Percentiles rank a stretch among this genome's conserved stretches.
phyloP scores from a whole-genome alignment of 2,888 invertebrate species.

The Rhaphigaster nebulosa region DNA sequence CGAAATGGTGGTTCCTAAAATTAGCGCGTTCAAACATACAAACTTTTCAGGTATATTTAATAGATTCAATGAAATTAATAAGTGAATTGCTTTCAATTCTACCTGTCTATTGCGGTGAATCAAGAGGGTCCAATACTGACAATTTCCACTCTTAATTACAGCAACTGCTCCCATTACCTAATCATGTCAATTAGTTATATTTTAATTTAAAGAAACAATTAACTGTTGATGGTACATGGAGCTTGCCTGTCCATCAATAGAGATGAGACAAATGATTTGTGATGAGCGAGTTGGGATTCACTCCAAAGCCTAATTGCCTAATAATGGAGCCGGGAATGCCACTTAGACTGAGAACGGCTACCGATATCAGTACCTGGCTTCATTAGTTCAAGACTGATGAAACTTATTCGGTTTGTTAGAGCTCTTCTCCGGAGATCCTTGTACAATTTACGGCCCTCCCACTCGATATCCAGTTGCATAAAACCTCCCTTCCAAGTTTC shows the following conservation, averaged over 20 bases:
- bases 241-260: not conserved
- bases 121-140: too few relatives aligned
- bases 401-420: not conserved
- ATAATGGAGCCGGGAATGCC: conserved; percentile 7
- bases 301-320: not conserved
- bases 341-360: not conserved
- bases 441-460: conserved; percentile 36
- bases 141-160: not conserved
- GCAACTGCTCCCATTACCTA: not conserved
- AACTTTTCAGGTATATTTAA: too few relatives aligned
- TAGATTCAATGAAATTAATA: too few relatives aligned
- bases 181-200: not conserved
- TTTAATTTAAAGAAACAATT: not conserved
- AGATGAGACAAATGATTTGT: not conserved
- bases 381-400: not conserved
- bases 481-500: conserved; percentile 44
- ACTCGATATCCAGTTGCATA: conserved; percentile 39
- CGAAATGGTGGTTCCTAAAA: too few relatives aligned
- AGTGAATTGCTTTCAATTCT: too few relatives aligned
- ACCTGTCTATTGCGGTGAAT: too few relatives aligned
- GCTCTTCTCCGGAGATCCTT: not conserved
- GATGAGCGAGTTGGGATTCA: not conserved
- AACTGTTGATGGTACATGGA: not conserved
- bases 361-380: conserved; percentile 2
- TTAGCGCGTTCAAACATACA: too few relatives aligned